A percentile compares a stretch with the other conserved stretches of the same genome.
These are phyloP conservation scores for Spheniscus mendiculus DNA, from an alignment of 2,113 vertebrate species.

Conservation along the genomic window DNA sequence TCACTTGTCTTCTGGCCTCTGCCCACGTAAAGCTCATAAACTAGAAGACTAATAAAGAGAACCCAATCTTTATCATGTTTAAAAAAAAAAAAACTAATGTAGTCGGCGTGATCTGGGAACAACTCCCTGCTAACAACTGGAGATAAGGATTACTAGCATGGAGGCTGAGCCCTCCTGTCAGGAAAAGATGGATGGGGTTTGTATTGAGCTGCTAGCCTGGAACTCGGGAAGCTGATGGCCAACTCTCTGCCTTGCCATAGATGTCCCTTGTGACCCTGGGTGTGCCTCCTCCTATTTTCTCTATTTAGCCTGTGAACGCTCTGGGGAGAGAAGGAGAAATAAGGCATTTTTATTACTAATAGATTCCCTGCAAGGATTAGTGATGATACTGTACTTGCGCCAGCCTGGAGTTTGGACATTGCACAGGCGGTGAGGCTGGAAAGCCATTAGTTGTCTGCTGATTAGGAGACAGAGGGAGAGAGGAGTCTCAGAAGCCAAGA, in stretches of 20 bases:
- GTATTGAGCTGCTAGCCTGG: not conserved
- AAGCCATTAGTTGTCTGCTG: not conserved
- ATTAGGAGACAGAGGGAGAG: not conserved
- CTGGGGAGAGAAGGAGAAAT: not conserved
- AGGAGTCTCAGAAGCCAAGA: not conserved
- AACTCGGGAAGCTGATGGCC: not conserved
- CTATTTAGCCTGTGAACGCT: accelerated
- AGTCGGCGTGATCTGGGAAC: not conserved
- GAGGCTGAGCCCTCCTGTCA: not conserved
- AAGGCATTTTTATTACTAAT: not conserved
- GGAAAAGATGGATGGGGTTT: not conserved
- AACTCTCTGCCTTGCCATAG: not conserved
- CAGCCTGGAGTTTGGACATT: not conserved
- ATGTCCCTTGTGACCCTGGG: not conserved
- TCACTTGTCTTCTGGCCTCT: constrained; percentile 29
- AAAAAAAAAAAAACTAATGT: not conserved
- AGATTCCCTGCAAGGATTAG: not conserved
- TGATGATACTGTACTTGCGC: not conserved
- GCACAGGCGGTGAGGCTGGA: not conserved
- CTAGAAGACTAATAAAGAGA: constrained; percentile 18
- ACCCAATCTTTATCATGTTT: not conserved
- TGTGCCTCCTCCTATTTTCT: not conserved
- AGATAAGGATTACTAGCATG: not conserved
- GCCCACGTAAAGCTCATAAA: constrained; percentile 2
- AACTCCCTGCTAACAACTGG: not conserved